Conservation (phyloP, 2,888 invertebrate genomes). For the Camponotus fellah region DNA sequence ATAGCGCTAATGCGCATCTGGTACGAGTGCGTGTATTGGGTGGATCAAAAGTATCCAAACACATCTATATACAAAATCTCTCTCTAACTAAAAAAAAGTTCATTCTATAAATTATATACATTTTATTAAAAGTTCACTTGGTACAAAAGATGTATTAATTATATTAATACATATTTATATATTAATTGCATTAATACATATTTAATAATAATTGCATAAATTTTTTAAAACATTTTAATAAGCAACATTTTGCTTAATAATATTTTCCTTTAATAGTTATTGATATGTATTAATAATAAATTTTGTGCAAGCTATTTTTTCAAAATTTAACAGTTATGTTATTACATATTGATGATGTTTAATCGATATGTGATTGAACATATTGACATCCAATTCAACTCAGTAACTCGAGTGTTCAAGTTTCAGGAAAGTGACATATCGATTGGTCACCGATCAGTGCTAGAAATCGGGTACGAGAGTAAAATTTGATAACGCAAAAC, state of each 20-base stretch:
- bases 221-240: background rate
- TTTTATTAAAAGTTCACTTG: no score
- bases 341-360: background rate
- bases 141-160: no score
- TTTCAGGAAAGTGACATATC: slow-evolving; percentile 10
- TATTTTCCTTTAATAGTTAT: background rate
- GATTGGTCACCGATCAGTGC: slow-evolving; percentile 11
- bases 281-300: background rate
- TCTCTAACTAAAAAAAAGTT: background rate
- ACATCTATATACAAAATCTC: background rate
- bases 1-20: slow-evolving; percentile 44
- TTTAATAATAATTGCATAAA: no score
- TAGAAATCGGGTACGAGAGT: background rate
- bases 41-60: slow-evolving; percentile 9
- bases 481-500: slow-evolving; percentile 2
- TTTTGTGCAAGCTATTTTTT: background rate
- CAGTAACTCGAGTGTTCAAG: background rate
- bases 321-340: background rate
- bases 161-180: no score
- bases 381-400: slow-evolving; percentile 6
- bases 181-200: no score
- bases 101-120: background rate
- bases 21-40: slow-evolving; percentile 32
- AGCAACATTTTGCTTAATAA: background rate
- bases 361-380: background rate